Conservation (phyloP, 2,113 vertebrate species). For the Pseudorhombus dupliciocellatus region DNA sequence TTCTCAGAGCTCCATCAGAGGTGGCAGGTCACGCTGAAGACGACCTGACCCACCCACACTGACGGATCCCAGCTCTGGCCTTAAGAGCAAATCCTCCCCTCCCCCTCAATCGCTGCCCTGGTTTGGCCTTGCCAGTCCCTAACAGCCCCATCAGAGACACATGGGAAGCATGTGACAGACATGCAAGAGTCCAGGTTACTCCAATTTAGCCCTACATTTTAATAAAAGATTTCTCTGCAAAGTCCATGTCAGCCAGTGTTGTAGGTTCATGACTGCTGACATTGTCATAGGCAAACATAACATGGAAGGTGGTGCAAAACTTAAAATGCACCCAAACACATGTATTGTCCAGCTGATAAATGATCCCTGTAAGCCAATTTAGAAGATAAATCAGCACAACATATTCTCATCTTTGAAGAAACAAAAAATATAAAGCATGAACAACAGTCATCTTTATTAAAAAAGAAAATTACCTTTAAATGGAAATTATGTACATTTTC, state of each 20-base stretch:
- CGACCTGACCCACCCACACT: slow-evolving; percentile 72
- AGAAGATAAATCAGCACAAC: neutral
- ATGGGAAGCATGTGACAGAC: slow-evolving; percentile 73
- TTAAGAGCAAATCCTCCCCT: slow-evolving; percentile 52
- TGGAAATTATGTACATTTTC: neutral
- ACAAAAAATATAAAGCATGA: neutral
- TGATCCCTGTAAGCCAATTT: slow-evolving; percentile 29
- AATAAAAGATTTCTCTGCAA: slow-evolving; percentile 46
- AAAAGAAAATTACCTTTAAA: neutral
- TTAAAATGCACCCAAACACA: slow-evolving; percentile 20
- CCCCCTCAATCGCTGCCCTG: slow-evolving; percentile 49
- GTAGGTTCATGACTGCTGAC: slow-evolving; percentile 25
- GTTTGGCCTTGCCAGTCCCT: slow-evolving; percentile 65
- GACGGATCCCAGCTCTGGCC: slow-evolving; percentile 67
- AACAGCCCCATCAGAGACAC: slow-evolving; percentile 72
- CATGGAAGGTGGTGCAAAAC: slow-evolving; percentile 13
- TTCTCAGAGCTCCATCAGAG: slow-evolving; percentile 72
- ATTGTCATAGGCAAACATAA: slow-evolving; percentile 8
- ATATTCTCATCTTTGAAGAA: neutral
- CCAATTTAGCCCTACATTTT: slow-evolving; percentile 56
- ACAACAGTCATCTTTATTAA: slow-evolving; percentile 3
- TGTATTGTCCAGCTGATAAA: slow-evolving; percentile 4
- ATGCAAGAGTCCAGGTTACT: slow-evolving; percentile 39
- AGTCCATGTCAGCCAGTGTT: slow-evolving; percentile 41
- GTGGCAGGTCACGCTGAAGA: slow-evolving; percentile 74